Evolutionary conservation across 2,888 invertebrate species (phyloP), one percentile per base, ranked within the genome.

Genomic region (Eretmocerus hayati): DNA sequence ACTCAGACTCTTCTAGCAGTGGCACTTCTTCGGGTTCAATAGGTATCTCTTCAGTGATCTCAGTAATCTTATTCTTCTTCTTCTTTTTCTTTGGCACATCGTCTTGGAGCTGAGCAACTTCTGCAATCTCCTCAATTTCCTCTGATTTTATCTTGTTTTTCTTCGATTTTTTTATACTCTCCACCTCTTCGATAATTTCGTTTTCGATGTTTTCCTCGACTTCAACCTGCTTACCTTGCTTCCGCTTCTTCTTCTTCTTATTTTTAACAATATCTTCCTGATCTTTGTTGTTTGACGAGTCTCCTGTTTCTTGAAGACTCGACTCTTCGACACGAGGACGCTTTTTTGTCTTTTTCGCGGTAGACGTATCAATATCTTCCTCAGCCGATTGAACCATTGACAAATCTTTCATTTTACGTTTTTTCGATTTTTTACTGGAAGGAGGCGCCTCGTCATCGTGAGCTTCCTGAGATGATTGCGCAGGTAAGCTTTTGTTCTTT

Each of bases 341-440:
- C 30, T 54, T 51, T 13, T 43, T 46, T 6, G 45, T 40, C 18
- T 51, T 53, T 21, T n/a, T 42, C 3, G 16, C 19, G 9, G 11
- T 3, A 3, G 31, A 38, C 11, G 48, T 2, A 9, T 46, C 19
- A 5, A 46, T 51, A 2, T 54, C 51, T 0, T 54, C 50, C 6
- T 48, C 43, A 8, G 38, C 2, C 1, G 46, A 48, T 2, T 15
- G 21, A 6, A 33, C 20, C 5, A 38, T n/a, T 2, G 54, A 52
- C 9, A 47, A 30, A 13, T 58, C 55, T 2, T 46, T 36, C 5
- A 49, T 42, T 19, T 59, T 61, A n/a, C 56, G 55, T 42, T 58
- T 61, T 38, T 62, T 60, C 4, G 55, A 48, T 33, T 53, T 56
- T n/a, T 54, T 54, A 36, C 19, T 6, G 8, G 4, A 2, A 18